Evolutionary conservation across 1,140 invertebrate species (phyloP), one percentile per base, ranked within the genome.

Genomic region (Mamestra configurata): DNA sequence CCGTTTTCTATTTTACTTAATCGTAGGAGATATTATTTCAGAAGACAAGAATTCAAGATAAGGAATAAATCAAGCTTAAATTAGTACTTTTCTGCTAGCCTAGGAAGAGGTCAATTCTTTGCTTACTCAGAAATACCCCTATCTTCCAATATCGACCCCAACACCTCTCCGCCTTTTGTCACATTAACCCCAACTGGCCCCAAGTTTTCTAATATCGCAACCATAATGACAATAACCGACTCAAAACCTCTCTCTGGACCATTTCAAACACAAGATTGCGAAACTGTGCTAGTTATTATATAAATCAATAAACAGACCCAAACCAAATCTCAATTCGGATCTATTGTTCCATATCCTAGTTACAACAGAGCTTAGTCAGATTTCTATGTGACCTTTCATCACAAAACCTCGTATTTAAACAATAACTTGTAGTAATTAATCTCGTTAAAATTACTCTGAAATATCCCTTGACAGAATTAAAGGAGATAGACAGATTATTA

Each of bases 291-390:
- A 22, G 10, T 40, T 37, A 66, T 20, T n/a, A 40, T n/a, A 40
- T 66, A 40, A 66, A 66, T 66, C 61, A 66, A 66, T 66, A 66
- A 66, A 20, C 4, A 40, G 35, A 22, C 61, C 61, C 61, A 43
- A 66, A 31, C 18, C 27, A 1, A 31, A 66, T 66, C n/a, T 66
- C 18, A 11, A 6, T 40, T 22, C n/a, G 18, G 13, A 66, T 66
- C 61, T 66, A 66, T 66, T 43, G 61, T 66, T 66, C 0, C 35
- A 20, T 40, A 66, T 22, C 35, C n/a, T 4, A 40, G 35, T 40
- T 66, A 40, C 35, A 31, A 61, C 7, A 61, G 59, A 64, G 35
- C 59, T 64, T 64, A 64, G 59, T 64, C 35, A 64, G 59, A 61
- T 20, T 40, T 40, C 35, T 64, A 18, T 7, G 20, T 22, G 35